Evolutionary conservation across 2,113 vertebrate species (phyloP), one percentile per base, ranked within the genome.

Genomic region (Piliocolobus tephrosceles): DNA sequence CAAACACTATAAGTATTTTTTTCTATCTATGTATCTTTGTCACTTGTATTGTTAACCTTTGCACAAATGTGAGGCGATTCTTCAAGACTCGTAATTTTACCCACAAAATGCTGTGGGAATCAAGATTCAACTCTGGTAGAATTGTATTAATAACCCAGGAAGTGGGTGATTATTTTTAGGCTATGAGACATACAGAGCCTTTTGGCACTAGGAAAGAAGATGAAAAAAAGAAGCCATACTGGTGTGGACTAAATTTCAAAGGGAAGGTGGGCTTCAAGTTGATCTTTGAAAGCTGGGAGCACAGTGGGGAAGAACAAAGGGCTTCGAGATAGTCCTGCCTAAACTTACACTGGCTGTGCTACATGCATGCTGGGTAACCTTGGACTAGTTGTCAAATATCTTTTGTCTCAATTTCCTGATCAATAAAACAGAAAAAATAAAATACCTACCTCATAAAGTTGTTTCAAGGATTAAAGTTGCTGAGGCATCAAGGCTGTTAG

Each of bases 391-490:
- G 66, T 40, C 79, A 89, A 43, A 64, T 27, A 58, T 70, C 1
- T 38, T 91, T 94, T 88, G 76, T 52, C 6, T 94, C 38, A 79
- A 82, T 84, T 85, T 83, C 58, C 16, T 95, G 16, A 72, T 95
- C 61, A 91, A 72, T 85, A 61, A 87, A 78, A 23, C 25, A 72
- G 38, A 64, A 84, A 93, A 93, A 32, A 70, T 12, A 64, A 83
- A 93, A 64, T n/a, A 32, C 5, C 20, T 50, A 50, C 38, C 9
- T 83, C 35, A 61, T 58, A 35, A 78, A 76, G 2, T 64, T 80
- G 20, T 93, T 70, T 64, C 40, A 45, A 76, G 35, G 23, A 89
- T 75, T 79, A 85, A 80, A 93, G 38, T 14, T 87, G 3, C 58
- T 30, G 47, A 95, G 47, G 35, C 8, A 43, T 55, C 75, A 83